Conservation (phyloP, 2,113 vertebrate species). For the Poecile atricapillus region DNA sequence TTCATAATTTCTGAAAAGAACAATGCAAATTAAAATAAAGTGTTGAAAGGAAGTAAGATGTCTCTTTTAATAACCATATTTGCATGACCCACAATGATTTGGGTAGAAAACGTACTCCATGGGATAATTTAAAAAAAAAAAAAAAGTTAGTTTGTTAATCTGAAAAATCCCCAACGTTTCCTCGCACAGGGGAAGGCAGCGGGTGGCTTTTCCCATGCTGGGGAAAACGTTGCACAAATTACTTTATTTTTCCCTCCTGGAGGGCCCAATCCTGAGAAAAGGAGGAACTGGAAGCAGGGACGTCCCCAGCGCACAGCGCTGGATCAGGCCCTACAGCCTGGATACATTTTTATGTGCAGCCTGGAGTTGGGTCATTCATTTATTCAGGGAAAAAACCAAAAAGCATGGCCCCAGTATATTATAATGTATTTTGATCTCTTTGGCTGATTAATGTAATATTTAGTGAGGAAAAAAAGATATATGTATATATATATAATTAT, state of each 20-base stretch:
- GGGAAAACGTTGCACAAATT: not conserved
- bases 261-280: slow-evolving; percentile 29
- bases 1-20: not conserved
- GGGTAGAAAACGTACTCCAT: not conserved
- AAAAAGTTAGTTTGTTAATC: slow-evolving; percentile 2
- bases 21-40: not conserved
- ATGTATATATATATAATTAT: not conserved
- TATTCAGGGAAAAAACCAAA: not conserved
- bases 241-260: not conserved
- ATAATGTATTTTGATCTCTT: not conserved
- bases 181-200: not conserved
- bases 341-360: not conserved
- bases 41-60: not conserved
- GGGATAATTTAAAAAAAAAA: not conserved
- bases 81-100: not conserved
- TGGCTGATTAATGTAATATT: not conserved
- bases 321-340: not conserved
- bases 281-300: not conserved
- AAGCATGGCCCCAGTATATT: not conserved
- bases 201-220: not conserved
- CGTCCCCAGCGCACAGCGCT: not conserved
- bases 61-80: not conserved
- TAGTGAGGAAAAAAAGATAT: not conserved
- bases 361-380: not conserved
- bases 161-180: not conserved